phyloP scores from a whole-genome alignment of 2,888 invertebrate species.

The Norana najaformis region DNA sequence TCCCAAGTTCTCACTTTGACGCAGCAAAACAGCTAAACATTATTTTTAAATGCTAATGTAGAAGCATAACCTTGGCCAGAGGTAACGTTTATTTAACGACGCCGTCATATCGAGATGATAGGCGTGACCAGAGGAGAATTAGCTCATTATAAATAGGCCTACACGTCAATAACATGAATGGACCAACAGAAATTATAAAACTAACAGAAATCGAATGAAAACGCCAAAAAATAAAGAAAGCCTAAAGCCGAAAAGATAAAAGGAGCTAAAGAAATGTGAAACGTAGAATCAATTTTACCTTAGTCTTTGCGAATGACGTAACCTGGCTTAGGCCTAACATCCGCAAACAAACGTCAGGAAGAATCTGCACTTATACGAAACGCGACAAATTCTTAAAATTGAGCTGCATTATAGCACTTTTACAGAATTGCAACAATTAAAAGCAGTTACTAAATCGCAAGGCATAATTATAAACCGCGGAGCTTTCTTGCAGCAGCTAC shows the following conservation, averaged over 20 bases:
- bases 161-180: no score
- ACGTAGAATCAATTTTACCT: background rate
- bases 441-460: background rate
- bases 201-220: background rate
- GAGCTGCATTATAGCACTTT: background rate
- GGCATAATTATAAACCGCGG: background rate
- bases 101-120: no score
- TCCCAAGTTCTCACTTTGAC: no score
- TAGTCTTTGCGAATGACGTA: background rate
- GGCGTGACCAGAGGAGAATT: no score
- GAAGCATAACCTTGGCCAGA: no score
- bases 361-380: background rate
- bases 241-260: background rate
- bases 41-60: no score
- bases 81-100: no score
- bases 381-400: background rate
- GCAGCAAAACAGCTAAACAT: no score
- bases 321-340: background rate
- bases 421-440: background rate
- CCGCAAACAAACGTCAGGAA: background rate
- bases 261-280: background rate
- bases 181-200: no score
- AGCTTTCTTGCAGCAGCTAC: background rate
- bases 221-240: background rate
- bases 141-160: no score